Evolutionary conservation across 2,888 invertebrate genomes (phyloP).

Genomic region (Lamproptera curius): DNA sequence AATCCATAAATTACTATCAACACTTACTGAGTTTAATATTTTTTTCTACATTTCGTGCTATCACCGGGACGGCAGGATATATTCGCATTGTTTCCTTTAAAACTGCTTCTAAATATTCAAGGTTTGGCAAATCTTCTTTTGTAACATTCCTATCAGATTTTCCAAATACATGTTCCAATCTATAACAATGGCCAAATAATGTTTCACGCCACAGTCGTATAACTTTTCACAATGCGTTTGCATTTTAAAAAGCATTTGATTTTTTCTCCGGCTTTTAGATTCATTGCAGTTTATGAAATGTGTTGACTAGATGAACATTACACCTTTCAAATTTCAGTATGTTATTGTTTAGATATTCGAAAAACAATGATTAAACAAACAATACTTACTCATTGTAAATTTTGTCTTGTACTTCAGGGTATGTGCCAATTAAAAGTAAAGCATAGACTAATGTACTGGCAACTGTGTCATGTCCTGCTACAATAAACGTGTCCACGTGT

Average conservation of each 20-base stretch:
- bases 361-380: too few relatives aligned
- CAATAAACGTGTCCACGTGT: constrained; percentile 71
- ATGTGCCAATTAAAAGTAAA: constrained; percentile 40
- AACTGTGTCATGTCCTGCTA: constrained; percentile 58
- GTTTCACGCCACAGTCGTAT: too few relatives aligned
- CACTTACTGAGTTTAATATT: constrained; percentile 34
- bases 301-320: too few relatives aligned
- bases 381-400: constrained; percentile 34
- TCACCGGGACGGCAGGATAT: constrained; percentile 29
- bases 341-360: too few relatives aligned
- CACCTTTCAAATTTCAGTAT: too few relatives aligned
- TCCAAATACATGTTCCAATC: constrained; percentile 21
- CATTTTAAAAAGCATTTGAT: too few relatives aligned
- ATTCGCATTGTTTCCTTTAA: constrained; percentile 36
- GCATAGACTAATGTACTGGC: constrained; percentile 37
- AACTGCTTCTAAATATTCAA: constrained; percentile 38
- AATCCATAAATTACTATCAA: too few relatives aligned
- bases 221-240: too few relatives aligned
- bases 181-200: too few relatives aligned
- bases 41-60: constrained; percentile 26
- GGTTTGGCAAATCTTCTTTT: constrained; percentile 32
- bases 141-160: constrained; percentile 27
- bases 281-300: too few relatives aligned
- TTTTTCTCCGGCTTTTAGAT: too few relatives aligned
- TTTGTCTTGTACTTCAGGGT: constrained; percentile 39